phyloP scores from a whole-genome alignment of 2,888 invertebrate species.

The Noctua pronuba region DNA sequence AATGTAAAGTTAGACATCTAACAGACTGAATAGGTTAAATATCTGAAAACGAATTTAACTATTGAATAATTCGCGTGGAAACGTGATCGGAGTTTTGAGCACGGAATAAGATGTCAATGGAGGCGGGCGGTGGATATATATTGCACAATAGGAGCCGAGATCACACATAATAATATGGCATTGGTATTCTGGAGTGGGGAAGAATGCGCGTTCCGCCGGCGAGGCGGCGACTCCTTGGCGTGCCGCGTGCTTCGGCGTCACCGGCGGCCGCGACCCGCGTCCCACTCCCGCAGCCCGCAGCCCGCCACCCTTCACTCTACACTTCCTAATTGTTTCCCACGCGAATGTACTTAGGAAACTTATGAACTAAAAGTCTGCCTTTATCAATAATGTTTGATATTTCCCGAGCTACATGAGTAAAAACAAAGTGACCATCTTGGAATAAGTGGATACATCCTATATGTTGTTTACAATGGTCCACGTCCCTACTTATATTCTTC shows the following conservation, averaged over 20 bases:
- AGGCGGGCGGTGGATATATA: slow-evolving; percentile 77
- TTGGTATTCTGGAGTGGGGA: slow-evolving; percentile 86
- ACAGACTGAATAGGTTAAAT: slow-evolving; percentile 62
- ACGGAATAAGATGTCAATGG: slow-evolving; percentile 82
- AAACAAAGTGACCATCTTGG: background rate
- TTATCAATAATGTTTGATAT: background rate
- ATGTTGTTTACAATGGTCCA: background rate
- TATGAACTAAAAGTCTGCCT: background rate
- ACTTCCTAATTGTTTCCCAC: slow-evolving; percentile 50
- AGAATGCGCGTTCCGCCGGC: slow-evolving; percentile 86
- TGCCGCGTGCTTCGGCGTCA: slow-evolving; percentile 78
- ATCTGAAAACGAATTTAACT: slow-evolving; percentile 64
- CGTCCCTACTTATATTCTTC: background rate
- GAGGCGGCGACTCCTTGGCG: slow-evolving; percentile 82
- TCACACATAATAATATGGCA: slow-evolving; percentile 89
- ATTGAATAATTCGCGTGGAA: slow-evolving; percentile 70
- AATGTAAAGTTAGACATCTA: slow-evolving; percentile 47
- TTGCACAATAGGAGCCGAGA: slow-evolving; percentile 83
- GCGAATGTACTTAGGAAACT: slow-evolving; percentile 34
- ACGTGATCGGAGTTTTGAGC: slow-evolving; percentile 82
- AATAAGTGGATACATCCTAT: background rate
- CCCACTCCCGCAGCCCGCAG: slow-evolving; percentile 31
- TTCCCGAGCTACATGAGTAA: background rate
- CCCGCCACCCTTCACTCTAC: slow-evolving; percentile 51
- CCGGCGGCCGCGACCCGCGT: slow-evolving; percentile 35